These are phyloP conservation scores for Lycocorax pyrrhopterus DNA, from an alignment of 2,113 vertebrate genomes.

Conservation along the genomic window DNA sequence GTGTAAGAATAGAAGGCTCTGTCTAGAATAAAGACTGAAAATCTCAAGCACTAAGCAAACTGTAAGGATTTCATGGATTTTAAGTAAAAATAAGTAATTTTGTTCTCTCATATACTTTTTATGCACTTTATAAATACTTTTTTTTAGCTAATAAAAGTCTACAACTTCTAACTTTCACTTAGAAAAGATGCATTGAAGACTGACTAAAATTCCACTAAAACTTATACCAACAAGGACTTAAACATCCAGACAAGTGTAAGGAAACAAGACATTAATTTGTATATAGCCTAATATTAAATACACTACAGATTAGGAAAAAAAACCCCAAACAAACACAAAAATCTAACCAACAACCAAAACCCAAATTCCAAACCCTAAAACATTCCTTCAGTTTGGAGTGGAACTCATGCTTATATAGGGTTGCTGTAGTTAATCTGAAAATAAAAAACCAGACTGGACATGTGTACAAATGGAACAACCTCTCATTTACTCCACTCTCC, in stretches of 20 bases:
- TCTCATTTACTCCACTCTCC: not conserved
- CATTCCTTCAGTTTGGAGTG: not conserved
- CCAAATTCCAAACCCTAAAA: not conserved
- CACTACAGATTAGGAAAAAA: not conserved
- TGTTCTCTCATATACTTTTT: not conserved
- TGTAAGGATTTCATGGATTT: not conserved
- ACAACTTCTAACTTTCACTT: not conserved
- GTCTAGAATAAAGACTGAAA: not conserved
- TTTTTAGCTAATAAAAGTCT: not conserved
- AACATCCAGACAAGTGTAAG: not conserved
- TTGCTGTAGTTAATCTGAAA: not conserved
- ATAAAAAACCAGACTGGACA: not conserved
- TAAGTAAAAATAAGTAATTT: not conserved
- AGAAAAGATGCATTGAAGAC: not conserved
- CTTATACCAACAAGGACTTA: not conserved
- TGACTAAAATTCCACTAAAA: not conserved
- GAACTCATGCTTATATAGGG: not conserved
- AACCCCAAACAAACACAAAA: not conserved
- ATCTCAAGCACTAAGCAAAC: not conserved
- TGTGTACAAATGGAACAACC: rapidly evolving
- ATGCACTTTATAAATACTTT: not conserved
- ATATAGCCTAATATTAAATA: not conserved
- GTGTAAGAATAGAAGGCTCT: not conserved
- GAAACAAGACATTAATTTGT: not conserved
- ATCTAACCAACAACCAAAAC: not conserved